A percentile compares a stretch with the other conserved stretches of the same genome.
Evolutionary conservation across 2,113 vertebrate genomes (phyloP).

Genomic region (Falco punctatus): DNA sequence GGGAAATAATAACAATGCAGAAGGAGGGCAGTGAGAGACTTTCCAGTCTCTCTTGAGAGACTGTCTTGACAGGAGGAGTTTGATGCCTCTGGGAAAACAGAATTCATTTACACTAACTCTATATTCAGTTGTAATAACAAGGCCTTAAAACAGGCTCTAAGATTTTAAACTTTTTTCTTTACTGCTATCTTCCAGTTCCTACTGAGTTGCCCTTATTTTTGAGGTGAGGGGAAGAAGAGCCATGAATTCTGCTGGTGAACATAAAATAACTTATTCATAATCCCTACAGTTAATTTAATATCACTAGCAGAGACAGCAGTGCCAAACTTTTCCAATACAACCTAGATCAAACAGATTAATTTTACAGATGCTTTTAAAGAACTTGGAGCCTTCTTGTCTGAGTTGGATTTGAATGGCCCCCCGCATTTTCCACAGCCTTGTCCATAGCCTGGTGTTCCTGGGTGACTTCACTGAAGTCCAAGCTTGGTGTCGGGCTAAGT

Average conservation of each 20-base stretch:
- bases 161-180: background rate
- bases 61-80: conserved; percentile 48
- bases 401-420: background rate
- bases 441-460: background rate
- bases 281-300: background rate
- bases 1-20: conserved; percentile 45
- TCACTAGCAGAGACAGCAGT: background rate
- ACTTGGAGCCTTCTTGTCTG: background rate
- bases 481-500: background rate
- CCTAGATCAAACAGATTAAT: background rate
- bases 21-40: conserved; percentile 25
- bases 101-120: conserved; percentile 37
- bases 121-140: conserved; percentile 6
- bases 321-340: background rate
- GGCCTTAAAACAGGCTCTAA: background rate
- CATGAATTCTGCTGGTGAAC: background rate
- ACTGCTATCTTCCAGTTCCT: background rate
- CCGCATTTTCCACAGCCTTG: background rate
- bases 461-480: background rate
- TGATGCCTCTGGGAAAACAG: conserved; percentile 49
- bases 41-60: conserved; percentile 17
- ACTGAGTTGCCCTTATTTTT: background rate
- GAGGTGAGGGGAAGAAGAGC: background rate
- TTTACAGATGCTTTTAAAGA: background rate
- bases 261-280: background rate